Evolutionary conservation across 2,113 vertebrate species (phyloP).

Genomic region (Atherinomorus stipes): DNA sequence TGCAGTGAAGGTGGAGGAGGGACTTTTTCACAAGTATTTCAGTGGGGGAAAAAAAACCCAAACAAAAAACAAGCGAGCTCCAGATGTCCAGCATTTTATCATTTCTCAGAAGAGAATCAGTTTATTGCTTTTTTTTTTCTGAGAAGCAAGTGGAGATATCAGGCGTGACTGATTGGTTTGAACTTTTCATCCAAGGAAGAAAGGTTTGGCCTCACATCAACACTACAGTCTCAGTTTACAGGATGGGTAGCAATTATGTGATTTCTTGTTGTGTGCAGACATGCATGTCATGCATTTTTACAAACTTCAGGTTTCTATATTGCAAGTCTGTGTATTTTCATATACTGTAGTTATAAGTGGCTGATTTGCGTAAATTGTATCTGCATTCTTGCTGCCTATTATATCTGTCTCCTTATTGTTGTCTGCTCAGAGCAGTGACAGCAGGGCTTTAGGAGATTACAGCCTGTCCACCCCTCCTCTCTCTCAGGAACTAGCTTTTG

Average conservation of each 20-base stretch:
- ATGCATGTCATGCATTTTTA: not conserved
- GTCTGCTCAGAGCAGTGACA: conserved; percentile 60
- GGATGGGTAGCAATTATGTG: conserved; percentile 9
- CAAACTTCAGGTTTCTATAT: not conserved
- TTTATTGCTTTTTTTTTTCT: conserved; percentile 42
- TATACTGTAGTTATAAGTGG: not conserved
- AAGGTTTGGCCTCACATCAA: conserved; percentile 19
- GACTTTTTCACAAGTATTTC: too few species aligned
- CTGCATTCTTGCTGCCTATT: conserved; percentile 9
- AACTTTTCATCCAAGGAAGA: conserved; percentile 46
- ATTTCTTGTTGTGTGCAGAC: not conserved
- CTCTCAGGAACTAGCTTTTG: conserved; percentile 71
- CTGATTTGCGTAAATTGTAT: not conserved
- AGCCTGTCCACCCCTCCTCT: conserved; percentile 45
- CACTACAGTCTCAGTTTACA: not conserved
- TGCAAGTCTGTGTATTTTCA: not conserved
- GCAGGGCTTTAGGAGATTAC: conserved; percentile 55
- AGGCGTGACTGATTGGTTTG: conserved; percentile 41
- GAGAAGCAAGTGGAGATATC: conserved; percentile 32
- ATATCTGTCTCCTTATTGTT: conserved; percentile 70
- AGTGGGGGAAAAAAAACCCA: too few species aligned
- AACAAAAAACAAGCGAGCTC: not conserved
- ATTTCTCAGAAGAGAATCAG: conserved; percentile 43
- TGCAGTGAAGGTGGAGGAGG: not conserved
- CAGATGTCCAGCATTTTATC: conserved; percentile 60